A percentile compares a stretch with the other conserved stretches of the same genome.
Conservation (phyloP, 2,888 invertebrate genomes). For the Psylliodes chrysocephalus region DNA sequence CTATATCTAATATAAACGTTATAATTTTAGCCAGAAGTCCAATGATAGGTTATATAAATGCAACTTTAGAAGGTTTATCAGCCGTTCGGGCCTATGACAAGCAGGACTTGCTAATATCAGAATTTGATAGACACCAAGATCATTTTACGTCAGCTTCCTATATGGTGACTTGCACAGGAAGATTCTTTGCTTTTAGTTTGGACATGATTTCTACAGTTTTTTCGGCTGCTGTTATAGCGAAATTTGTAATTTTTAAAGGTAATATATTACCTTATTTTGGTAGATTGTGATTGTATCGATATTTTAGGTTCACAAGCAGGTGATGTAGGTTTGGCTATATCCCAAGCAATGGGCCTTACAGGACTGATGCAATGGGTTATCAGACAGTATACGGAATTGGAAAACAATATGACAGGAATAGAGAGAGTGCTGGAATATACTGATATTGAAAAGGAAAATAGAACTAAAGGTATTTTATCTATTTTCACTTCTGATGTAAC, state of each 20-base stretch:
- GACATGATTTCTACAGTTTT: slow-evolving; percentile 52
- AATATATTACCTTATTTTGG: no score
- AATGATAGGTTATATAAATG: slow-evolving; percentile 59
- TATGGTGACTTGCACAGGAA: slow-evolving; percentile 52
- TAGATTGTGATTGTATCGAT: no score
- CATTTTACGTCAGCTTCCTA: slow-evolving; percentile 57
- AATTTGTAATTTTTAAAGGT: slow-evolving; percentile 45
- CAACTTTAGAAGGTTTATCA: slow-evolving; percentile 59
- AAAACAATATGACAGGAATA: slow-evolving; percentile 89
- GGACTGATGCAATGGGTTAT: slow-evolving; percentile 88
- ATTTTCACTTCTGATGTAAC: no score
- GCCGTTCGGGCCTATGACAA: slow-evolving; percentile 58
- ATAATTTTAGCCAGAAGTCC: slow-evolving; percentile 61
- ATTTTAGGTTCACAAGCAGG: no score
- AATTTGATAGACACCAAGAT: slow-evolving; percentile 61
- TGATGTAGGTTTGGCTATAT: slow-evolving; percentile 61
- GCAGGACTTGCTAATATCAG: slow-evolving; percentile 54
- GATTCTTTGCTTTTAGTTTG: slow-evolving; percentile 57
- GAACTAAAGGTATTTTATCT: slow-evolving; percentile 14
- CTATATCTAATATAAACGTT: no score
- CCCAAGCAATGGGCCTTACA: slow-evolving; percentile 58
- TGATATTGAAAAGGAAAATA: slow-evolving; percentile 70
- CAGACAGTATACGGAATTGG: slow-evolving; percentile 63
- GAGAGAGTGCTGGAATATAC: slow-evolving; percentile 88
- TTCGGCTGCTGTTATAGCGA: slow-evolving; percentile 43